Base-by-base conservation (phyloP, 2,113 vertebrate genomes). In the Saguinus midas region DNA sequence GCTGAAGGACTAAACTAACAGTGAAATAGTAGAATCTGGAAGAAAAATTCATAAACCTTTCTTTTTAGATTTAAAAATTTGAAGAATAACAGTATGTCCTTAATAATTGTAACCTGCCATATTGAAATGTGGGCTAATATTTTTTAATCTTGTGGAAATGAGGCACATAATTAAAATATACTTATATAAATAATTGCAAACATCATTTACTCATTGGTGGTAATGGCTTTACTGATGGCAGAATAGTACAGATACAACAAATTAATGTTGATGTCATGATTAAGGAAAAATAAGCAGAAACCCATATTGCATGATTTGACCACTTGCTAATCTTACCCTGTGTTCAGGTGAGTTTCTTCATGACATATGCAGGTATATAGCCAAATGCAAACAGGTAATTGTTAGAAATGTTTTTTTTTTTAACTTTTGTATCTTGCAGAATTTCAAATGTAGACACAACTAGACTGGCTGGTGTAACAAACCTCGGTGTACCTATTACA, bases 111-210 rank as follows among this genome's bases (percentile, higher is more conserved):
- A 90, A 84, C 37, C 55, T 94, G 57, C 68, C 92, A 76, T n/a
- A 89, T 82, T 68, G 21, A 95, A 87, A 23, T 91, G n/a, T 94
- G 70, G 35, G 83, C 68, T 84, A 89, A 91, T 29, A 86, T 50
- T 84, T 81, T 96, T 97, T 97, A 83, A 43, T 87, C 37, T 87
- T 11, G 25, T 76, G 83, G 83, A 96, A 95, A 78, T 88, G 94
- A 90, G 64, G 43, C 83, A 8, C 87, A 48, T 84, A 37, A 80
- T 91, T 52, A 64, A 96, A 83, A 58, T 91, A 73, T 57, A 40
- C 6, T 37, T 72, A 9, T 87, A 52, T 64, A 82, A 78, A 23
- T 48, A 92, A 87, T 70, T 61, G 35, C 13, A 84, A 27, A 68
- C 18, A 61, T 88, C 25, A 68, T 85, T 96, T 90, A 58, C 66